phyloP scores from a whole-genome alignment of 1,140 invertebrate species.

The Plutomurus gul region DNA sequence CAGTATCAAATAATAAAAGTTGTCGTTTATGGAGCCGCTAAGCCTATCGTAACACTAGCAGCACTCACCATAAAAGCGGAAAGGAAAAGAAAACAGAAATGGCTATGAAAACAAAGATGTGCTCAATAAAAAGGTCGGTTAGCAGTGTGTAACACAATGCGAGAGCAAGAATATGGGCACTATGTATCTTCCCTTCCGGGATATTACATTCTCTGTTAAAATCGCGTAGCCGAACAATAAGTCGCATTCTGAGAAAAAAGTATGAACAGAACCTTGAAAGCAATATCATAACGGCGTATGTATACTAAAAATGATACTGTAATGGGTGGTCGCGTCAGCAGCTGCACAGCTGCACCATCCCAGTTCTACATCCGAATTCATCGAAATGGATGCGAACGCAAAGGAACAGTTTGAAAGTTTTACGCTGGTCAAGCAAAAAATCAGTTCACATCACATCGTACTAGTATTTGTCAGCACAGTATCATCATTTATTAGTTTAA shows the following conservation, averaged over 20 bases:
- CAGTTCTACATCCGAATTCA: neutral
- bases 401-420: neutral
- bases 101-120: neutral
- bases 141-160: neutral
- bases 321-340: no score
- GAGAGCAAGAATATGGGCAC: neutral
- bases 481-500: no score
- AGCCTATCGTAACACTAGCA: neutral
- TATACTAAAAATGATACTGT: no score
- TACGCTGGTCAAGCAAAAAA: neutral
- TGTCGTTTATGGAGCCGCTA: neutral
- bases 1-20: neutral
- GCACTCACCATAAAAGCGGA: neutral
- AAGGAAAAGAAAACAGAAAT: neutral
- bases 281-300: no score
- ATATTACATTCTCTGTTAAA: no score
- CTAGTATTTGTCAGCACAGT: neutral
- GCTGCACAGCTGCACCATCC: neutral
- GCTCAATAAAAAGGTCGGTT: neutral
- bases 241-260: no score
- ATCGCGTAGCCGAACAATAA: no score
- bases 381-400: neutral
- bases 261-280: no score
- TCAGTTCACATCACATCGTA: neutral
- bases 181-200: neutral